Evolutionary conservation across 1,140 invertebrate genomes (phyloP), one percentile per base, ranked within the genome.

Genomic region (Trichonephila clavata): DNA sequence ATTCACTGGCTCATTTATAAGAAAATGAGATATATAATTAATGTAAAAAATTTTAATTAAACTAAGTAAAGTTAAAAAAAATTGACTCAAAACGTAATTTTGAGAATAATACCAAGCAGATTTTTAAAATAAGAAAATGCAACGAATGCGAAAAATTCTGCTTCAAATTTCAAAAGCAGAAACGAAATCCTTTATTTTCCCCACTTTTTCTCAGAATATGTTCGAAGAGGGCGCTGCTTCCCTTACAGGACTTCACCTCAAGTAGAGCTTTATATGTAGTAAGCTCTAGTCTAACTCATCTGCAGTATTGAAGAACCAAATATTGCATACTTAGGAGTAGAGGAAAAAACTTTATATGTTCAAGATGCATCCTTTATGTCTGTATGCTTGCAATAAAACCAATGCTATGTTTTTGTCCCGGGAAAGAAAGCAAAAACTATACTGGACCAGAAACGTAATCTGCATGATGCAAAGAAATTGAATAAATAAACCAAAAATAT

Each of bases 281-380:
- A 88, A 88, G 88, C 43, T 90, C 27, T 20, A 32, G 65, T 59
- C 88, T 50, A 59, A 27, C 68, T 68, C 88, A 90, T 90, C 68
- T 80, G 21, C n/a, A 80, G 71, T 80, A 90, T 90, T 90, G 88
- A 90, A 90, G 50, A 32, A 71, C 88, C 57, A 71, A 88, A 88
- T 88, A 71, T n/a, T 21, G 39, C 60, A 68, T 63, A 32, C 86
- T 65, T 88, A 88, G n/a, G 21, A 13, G 8, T n/a, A 43, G 27
- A 80, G n/a, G 21, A 90, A 80, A 65, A 50, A 59, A 68, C 86
- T 68, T 80, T 90, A 80, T 90, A 61, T 16, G 39, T 60, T 60
- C 88, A 71, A 8, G 39, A 21, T 80, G 21, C 71, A 59, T 80
- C 68, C 88, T 90, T 90, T 90, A 90, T 90, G 63, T 90, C 20